Percentiles rank a stretch among this genome's conserved stretches.
Evolutionary conservation across 1,140 invertebrate genomes (phyloP).

Genomic region (Gryon sp.): DNA sequence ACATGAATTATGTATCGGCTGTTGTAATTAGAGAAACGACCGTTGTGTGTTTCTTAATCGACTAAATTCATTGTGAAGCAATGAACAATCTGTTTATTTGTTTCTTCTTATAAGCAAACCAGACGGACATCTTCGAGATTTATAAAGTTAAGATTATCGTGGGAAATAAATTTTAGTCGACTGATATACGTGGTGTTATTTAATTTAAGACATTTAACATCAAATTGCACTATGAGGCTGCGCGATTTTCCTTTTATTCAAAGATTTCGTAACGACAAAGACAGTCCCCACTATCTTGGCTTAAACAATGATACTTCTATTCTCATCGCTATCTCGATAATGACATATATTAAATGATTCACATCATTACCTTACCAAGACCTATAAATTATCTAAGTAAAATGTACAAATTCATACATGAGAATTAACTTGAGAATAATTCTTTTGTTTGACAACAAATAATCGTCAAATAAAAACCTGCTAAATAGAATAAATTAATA

Average conservation of each 20-base stretch:
- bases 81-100: constrained; percentile 25
- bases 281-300: constrained; percentile 29
- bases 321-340: constrained; percentile 46
- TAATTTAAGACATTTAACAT: constrained; percentile 47
- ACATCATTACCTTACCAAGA: constrained; percentile 26
- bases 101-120: constrained; percentile 34
- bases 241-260: constrained; percentile 20
- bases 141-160: constrained; percentile 57
- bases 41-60: constrained; percentile 13
- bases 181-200: constrained; percentile 2
- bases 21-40: constrained; percentile 37
- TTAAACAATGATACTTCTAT: constrained; percentile 51
- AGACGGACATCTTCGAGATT: constrained; percentile 36
- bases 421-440: no score
- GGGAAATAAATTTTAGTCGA: constrained; percentile 24
- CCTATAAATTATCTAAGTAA: constrained; percentile 18
- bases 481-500: no score
- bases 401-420: constrained; percentile 24
- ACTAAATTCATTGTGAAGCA: constrained; percentile 47
- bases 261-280: constrained; percentile 11
- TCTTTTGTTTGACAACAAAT: no score
- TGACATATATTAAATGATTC: constrained; percentile 28
- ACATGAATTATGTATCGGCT: constrained; percentile 25
- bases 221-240: constrained; percentile 8
- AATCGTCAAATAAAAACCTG: no score